These are phyloP conservation scores for Cyprinodon variegatus DNA, from an alignment of 2,113 vertebrate species.

Conservation along the genomic window DNA sequence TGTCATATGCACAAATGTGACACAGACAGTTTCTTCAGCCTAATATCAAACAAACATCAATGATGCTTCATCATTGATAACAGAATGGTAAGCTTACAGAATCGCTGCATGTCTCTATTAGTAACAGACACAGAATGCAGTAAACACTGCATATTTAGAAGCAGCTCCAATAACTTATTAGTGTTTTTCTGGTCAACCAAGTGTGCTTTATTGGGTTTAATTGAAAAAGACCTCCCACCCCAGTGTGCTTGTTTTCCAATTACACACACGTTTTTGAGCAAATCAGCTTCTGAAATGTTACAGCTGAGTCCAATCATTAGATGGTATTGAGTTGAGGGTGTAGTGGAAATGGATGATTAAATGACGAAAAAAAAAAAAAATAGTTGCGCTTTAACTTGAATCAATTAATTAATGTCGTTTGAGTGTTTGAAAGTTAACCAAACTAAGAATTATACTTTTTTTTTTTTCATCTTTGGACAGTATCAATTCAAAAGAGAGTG, in stretches of 20 bases:
- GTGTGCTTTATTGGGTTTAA: conserved; percentile 46
- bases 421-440: conserved; percentile 26
- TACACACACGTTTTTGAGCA: conserved; percentile 38
- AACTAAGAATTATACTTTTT: background rate
- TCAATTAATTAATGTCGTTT: conserved; percentile 7
- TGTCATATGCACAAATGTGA: conserved; percentile 51
- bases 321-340: conserved; percentile 43
- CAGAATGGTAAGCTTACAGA: conserved; percentile 13
- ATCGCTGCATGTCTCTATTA: conserved; percentile 15
- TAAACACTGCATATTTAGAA: conserved; percentile 8
- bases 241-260: conserved; percentile 44
- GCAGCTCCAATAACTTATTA: conserved; percentile 41
- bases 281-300: conserved; percentile 58
- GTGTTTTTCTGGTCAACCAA: conserved; percentile 40
- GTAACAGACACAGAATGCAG: conserved; percentile 2
- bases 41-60: conserved; percentile 4
- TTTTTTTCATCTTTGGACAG: too few relatives aligned
- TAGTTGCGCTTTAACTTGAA: background rate
- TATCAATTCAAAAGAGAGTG: background rate
- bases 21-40: conserved; percentile 7
- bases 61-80: conserved; percentile 12
- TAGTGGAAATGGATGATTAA: conserved; percentile 33
- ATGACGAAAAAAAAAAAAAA: conserved; percentile 13
- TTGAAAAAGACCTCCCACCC: conserved; percentile 61
- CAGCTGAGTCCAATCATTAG: conserved; percentile 34